Conservation (phyloP, 1,140 invertebrate genomes). For the Mamestra configurata region DNA sequence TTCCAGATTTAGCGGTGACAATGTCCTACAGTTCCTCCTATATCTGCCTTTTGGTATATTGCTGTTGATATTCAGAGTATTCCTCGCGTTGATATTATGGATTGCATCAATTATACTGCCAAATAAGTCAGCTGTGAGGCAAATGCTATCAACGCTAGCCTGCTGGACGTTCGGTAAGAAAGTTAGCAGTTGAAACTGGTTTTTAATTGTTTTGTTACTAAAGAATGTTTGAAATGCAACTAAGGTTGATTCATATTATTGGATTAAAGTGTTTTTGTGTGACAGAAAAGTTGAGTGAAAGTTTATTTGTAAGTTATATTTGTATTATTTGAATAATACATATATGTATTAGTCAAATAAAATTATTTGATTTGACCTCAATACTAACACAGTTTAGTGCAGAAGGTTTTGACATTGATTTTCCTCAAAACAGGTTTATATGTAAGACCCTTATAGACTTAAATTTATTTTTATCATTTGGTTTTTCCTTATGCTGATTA, state of each 20-base stretch:
- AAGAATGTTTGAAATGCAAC: not conserved
- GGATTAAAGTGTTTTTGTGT: not conserved
- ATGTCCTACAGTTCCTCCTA: constrained; percentile 84
- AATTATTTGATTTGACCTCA: too few relatives aligned
- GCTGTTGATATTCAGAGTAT: constrained; percentile 82
- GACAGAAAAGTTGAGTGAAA: too few relatives aligned
- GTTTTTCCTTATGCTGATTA: too few relatives aligned
- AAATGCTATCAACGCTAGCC: constrained; percentile 87
- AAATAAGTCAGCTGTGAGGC: constrained; percentile 86
- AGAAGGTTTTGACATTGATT: too few relatives aligned
- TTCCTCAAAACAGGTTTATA: too few relatives aligned
- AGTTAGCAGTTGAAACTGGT: constrained; percentile 1
- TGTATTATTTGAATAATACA: too few relatives aligned
- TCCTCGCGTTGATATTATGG: constrained; percentile 86
- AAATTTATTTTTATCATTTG: too few relatives aligned
- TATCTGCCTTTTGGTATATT: constrained; percentile 88
- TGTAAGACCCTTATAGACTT: too few relatives aligned
- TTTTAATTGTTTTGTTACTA: constrained; percentile 8
- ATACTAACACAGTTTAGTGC: too few relatives aligned
- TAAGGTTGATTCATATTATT: not conserved
- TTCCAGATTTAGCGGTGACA: constrained; percentile 88
- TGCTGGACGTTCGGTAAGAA: constrained; percentile 85
- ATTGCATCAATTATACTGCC: constrained; percentile 87
- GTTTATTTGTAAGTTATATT: too few relatives aligned
- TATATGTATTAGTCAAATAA: too few relatives aligned